Percentiles rank a stretch among this genome's conserved stretches.
These are phyloP conservation scores for Megalonaias nervosa DNA, from an alignment of 1,140 invertebrate species.

Conservation along the genomic window DNA sequence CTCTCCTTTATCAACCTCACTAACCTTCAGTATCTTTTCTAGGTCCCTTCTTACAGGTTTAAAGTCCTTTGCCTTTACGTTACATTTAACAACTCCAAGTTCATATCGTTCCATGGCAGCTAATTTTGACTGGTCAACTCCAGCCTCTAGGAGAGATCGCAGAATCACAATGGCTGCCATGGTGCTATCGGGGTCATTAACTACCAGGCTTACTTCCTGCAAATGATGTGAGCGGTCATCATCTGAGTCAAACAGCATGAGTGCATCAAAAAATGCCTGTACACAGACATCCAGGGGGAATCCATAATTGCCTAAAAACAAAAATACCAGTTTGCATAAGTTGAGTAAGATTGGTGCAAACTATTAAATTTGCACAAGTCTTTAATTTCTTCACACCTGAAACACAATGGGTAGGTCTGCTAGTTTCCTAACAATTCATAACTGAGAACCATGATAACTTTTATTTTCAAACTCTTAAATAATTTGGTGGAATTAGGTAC, in stretches of 20 bases:
- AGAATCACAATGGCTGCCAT: constrained; percentile 39
- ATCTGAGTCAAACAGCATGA: constrained; percentile 19
- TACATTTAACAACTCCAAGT: neutral
- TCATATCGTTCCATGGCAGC: constrained; percentile 32
- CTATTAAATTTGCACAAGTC: no score
- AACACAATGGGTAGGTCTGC: no score
- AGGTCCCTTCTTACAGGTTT: neutral
- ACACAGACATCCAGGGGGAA: constrained; percentile 47
- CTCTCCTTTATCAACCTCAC: neutral
- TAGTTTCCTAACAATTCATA: no score
- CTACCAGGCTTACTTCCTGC: constrained; percentile 28
- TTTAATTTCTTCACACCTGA: no score
- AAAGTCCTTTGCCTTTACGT: neutral
- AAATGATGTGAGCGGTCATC: constrained; percentile 15
- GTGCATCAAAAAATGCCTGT: constrained; percentile 40
- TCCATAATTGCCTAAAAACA: constrained; percentile 36
- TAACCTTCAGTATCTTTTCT: neutral
- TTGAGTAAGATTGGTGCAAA: no score
- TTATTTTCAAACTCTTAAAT: no score
- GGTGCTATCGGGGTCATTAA: constrained; percentile 38
- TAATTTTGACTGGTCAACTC: constrained; percentile 18
- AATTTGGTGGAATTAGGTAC: no score
- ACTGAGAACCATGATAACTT: no score
- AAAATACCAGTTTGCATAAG: neutral
- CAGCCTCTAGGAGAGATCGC: constrained; percentile 37